Evolutionary conservation across 2,888 invertebrate genomes (phyloP).

Genomic region (Latrodectus hesperus): DNA sequence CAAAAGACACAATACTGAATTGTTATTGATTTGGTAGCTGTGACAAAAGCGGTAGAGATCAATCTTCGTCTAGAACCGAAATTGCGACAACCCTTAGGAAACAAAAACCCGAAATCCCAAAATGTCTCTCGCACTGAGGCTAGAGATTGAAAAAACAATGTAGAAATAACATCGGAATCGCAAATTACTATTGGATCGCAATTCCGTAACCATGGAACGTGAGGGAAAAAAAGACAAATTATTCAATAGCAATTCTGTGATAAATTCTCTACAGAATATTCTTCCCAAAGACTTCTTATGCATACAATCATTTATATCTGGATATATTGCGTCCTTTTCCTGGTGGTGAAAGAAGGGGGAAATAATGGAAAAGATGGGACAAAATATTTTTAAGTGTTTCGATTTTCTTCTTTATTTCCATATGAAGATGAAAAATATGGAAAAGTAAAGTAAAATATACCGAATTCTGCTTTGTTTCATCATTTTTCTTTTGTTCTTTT

Average conservation of each 20-base stretch:
- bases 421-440: background rate
- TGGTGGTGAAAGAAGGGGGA: background rate
- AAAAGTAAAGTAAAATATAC: slow-evolving; percentile 16
- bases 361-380: slow-evolving; percentile 26
- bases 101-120: slow-evolving; percentile 1
- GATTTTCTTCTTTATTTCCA: slow-evolving; percentile 9
- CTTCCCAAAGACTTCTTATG: background rate
- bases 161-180: slow-evolving; percentile 18
- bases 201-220: background rate
- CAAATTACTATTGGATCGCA: slow-evolving; percentile 41
- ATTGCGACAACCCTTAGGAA: slow-evolving; percentile 1
- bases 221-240: slow-evolving; percentile 30
- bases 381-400: slow-evolving; percentile 46
- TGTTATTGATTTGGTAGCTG: slow-evolving; percentile 2
- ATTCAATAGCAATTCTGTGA: slow-evolving; percentile 36
- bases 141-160: background rate
- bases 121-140: background rate
- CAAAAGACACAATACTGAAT: background rate
- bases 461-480: slow-evolving; percentile 27
- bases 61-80: slow-evolving; percentile 11
- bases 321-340: background rate
- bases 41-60: slow-evolving; percentile 9
- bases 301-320: background rate
- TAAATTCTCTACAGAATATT: slow-evolving; percentile 19
- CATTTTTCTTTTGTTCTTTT: background rate